Base-by-base conservation (phyloP, 2,888 invertebrate species). In the Blomia tropicalis region DNA sequence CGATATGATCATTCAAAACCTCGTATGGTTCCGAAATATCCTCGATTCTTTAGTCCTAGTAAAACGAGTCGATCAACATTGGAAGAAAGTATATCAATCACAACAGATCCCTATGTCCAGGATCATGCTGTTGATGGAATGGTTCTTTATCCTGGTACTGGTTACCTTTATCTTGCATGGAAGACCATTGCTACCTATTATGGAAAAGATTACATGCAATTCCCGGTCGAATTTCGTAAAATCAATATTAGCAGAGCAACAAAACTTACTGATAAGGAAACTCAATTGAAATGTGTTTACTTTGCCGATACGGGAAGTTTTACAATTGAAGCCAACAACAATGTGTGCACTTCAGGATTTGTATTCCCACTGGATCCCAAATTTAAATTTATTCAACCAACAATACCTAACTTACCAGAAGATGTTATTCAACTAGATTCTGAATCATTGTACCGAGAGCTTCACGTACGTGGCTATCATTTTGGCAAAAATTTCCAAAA, bases 391-490 rank as follows among this genome's bases (percentile, higher is more conserved):
- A 22, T 19, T 23, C 7, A 47, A 19, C 51, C 51, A 27, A 47
- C 22, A 7, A 47, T 11, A 27, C 11, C 14, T 19, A 19, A 36
- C 14, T 17, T 17, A 36, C 14, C 5, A 11, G 2, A 23, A 1
- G 32, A 59, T 23, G 14, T 4, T 4, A 23, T 59, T 23, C 2
- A 60, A 17, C 68, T 66, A 14, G 66, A 68, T 7, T 64, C 69
- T 58, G 89, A 90, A 27, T 14, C 51, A 71, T 77, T 87, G 19
- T 91, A 91, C 78, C 89, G 89, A 73, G 89, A 89, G 74, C 77
- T 91, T 63, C 79, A 83, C 62, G 77, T 90, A 43, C 80, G 89
- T 67, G 90, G 90, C 1, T 91, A 90, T 74, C 85, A 88, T 72
- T 91, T 90, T 72, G 75, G 77, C 27, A 87, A 85, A 29, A 73